Evolutionary conservation across 2,797 vertebrate genomes (phyloP), one percentile per base, ranked within the genome.

Genomic region (Cirrhinus mrigala): DNA sequence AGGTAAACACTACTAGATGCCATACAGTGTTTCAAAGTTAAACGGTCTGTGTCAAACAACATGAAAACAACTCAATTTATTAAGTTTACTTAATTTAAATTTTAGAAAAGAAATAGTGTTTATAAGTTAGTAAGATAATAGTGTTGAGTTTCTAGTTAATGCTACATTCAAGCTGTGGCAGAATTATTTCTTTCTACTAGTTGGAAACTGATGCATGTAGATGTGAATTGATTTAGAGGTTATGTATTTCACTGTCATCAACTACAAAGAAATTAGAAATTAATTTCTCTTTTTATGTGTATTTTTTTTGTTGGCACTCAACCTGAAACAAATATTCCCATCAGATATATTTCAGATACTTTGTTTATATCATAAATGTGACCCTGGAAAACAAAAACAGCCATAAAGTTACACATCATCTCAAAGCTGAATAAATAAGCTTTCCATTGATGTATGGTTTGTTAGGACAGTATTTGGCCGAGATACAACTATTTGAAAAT

Each of bases 1-100:
- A 93, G 92, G 91, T 91, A 60, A 37, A 75, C 3, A 4, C 18
- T 24, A 58, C 7, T 33, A 40, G 29, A 40, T 1, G 6, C 44
- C 22, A 37, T 50, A 22, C 7, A 48, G 1, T n/a, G 44, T 56
- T 52, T 2, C 10, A 18, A 20, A 10, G 11, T 68, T 37, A 71
- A 40, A 52, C 56, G 0, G 8, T 44, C 16, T 81, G 5, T 29
- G 6, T 64, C 14, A 0, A 6, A 64, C 12, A 16, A 64, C 14
- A 33, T 18, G 7, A 33, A 66, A 50, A 2, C 64, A 0, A 29
- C 20, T 37, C 0, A 6, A 8, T 46, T 77, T 58, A 7, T n/a
- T 22, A 75, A 3, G 40, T 24, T 44, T 24, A 46, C 3, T 37
- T 2, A 1, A 50, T 20, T 56, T 4, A 12, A 14, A 37, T 33